A percentile compares a stretch with the other conserved stretches of the same genome.
phyloP scores from a whole-genome alignment of 2,888 invertebrate genomes.

The Agriopis aurantiaria region DNA sequence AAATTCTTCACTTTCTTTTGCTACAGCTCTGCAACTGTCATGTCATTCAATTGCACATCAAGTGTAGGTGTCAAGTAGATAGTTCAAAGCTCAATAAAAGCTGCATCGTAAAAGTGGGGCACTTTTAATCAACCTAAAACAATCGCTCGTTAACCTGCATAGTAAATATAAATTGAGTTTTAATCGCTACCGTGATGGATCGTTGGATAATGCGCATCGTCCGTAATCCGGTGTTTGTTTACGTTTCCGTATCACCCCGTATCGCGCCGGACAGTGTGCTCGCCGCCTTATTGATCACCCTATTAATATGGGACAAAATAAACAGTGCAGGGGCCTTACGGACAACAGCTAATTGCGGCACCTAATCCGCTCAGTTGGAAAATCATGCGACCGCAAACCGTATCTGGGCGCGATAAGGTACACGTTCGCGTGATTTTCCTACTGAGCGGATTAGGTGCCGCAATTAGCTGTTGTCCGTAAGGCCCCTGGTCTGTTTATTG shows the following conservation, averaged over 20 bases:
- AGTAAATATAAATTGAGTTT: constrained; percentile 30
- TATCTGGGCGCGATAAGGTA: too few species aligned
- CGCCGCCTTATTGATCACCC: constrained; percentile 64
- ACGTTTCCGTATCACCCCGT: constrained; percentile 60
- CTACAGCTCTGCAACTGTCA: not conserved
- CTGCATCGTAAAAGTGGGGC: not conserved
- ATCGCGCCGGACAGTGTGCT: constrained; percentile 57
- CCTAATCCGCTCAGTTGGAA: too few species aligned
- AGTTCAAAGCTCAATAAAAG: not conserved
- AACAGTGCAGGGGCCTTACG: not conserved
- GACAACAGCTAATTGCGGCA: too few species aligned
- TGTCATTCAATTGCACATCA: not conserved
- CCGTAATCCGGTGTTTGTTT: constrained; percentile 74
- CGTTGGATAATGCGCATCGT: constrained; percentile 61
- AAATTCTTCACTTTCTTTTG: not conserved
- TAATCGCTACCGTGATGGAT: constrained; percentile 65
- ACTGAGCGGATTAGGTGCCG: too few species aligned
- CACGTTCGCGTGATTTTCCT: too few species aligned
- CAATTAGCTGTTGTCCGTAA: too few species aligned
- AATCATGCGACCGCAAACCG: too few species aligned
- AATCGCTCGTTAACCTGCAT: constrained; percentile 16
- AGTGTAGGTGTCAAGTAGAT: not conserved
- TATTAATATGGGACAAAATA: constrained; percentile 39
- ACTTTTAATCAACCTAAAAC: constrained; percentile 20
- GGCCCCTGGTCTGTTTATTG: constrained; percentile 13